These are phyloP conservation scores for Marmota flaviventris DNA, from an alignment of 2,113 vertebrate species.

Conservation along the genomic window DNA sequence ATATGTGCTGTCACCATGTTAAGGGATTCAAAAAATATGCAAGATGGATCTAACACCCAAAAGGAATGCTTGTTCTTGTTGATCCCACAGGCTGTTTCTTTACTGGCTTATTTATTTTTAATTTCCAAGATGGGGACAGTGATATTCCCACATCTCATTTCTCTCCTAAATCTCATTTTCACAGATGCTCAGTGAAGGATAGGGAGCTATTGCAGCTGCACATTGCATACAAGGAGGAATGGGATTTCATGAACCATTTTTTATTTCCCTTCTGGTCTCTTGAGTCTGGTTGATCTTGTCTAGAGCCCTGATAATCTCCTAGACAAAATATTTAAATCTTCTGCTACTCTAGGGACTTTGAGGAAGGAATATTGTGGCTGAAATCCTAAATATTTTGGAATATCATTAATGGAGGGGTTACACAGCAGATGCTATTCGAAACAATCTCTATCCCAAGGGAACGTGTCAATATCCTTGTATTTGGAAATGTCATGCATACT, in stretches of 20 bases:
- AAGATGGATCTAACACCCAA: not conserved
- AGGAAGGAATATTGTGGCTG: slow-evolving; percentile 81
- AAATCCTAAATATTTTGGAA: slow-evolving; percentile 71
- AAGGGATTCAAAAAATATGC: not conserved
- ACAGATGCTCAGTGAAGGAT: slow-evolving; percentile 32
- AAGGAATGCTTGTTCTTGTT: not conserved
- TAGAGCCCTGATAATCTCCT: slow-evolving; percentile 75
- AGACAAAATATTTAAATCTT: slow-evolving; percentile 79
- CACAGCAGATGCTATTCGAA: slow-evolving; percentile 57
- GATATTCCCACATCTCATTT: slow-evolving; percentile 73
- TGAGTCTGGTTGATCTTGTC: slow-evolving; percentile 77
- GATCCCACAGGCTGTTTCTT: slow-evolving; percentile 42
- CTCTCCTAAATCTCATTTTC: slow-evolving; percentile 52
- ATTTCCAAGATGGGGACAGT: slow-evolving; percentile 54
- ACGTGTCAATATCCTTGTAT: not conserved
- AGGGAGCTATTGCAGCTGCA: not conserved
- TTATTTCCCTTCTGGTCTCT: slow-evolving; percentile 68
- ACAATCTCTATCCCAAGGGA: slow-evolving; percentile 50
- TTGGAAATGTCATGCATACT: not conserved
- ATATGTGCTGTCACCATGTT: too few relatives aligned
- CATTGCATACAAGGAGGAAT: not conserved
- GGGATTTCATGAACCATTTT: slow-evolving; percentile 68
- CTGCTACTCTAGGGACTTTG: slow-evolving; percentile 55
- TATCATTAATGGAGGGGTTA: slow-evolving; percentile 60
- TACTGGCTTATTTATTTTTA: slow-evolving; percentile 68